phyloP scores from a whole-genome alignment of 2,797 vertebrate species.

The Sciaenops ocellatus region DNA sequence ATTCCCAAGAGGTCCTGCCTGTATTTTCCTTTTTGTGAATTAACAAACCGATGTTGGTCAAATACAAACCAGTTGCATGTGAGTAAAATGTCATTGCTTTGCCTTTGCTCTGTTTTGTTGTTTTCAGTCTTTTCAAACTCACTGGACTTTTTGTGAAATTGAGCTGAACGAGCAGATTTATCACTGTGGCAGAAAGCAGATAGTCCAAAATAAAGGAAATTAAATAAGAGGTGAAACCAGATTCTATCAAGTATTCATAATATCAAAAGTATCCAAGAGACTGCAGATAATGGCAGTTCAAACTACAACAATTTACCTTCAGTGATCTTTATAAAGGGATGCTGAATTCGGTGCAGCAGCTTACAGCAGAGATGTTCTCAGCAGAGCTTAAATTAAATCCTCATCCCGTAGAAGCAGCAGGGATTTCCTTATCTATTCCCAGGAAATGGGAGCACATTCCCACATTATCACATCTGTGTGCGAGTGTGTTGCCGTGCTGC shows the following conservation, averaged over 20 bases:
- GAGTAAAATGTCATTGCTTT: neutral
- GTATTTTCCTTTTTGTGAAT: neutral
- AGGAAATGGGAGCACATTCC: conserved; percentile 33
- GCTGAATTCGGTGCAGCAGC: conserved; percentile 6
- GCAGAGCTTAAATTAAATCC: conserved; percentile 47
- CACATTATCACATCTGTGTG: conserved; percentile 30
- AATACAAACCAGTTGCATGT: neutral
- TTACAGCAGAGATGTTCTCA: conserved; percentile 24
- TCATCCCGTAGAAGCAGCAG: conserved; percentile 20
- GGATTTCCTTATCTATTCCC: conserved; percentile 56
- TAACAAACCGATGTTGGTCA: neutral
- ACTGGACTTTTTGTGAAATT: no score
- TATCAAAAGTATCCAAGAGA: neutral
- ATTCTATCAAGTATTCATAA: neutral
- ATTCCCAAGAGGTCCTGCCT: neutral
- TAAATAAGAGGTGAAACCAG: neutral
- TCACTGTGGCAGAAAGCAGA: neutral
- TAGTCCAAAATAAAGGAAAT: neutral
- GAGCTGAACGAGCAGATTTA: neutral
- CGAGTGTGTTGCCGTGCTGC: conserved; percentile 7
- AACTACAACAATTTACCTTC: neutral
- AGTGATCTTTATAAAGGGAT: neutral
- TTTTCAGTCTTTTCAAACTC: neutral
- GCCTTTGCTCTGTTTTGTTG: neutral
- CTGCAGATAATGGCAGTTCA: neutral